phyloP scores from a whole-genome alignment of 2,888 invertebrate species.

The Apotomis capreana region DNA sequence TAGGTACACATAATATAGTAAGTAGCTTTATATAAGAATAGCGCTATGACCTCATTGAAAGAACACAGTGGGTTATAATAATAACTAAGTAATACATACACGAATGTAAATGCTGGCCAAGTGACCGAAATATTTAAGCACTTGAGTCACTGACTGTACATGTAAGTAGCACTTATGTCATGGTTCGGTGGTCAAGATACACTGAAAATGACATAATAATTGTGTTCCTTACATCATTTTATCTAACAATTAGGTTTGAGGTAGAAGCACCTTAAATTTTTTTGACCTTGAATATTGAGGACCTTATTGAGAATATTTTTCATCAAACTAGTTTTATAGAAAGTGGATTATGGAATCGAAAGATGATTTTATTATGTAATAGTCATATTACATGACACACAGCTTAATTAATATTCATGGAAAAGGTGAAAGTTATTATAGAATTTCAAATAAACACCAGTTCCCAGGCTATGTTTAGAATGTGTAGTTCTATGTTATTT shows the following conservation, averaged over 20 bases:
- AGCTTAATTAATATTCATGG: slow-evolving; percentile 38
- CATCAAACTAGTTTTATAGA: slow-evolving; percentile 20
- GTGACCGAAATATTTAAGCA: slow-evolving; percentile 30
- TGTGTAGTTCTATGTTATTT: slow-evolving; percentile 13
- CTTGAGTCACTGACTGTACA: slow-evolving; percentile 25
- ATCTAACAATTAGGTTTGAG: slow-evolving; percentile 19
- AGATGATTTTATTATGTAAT: slow-evolving; percentile 23
- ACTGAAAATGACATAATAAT: slow-evolving; percentile 54
- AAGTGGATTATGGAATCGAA: slow-evolving; percentile 26
- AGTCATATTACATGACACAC: slow-evolving; percentile 27
- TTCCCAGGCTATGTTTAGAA: slow-evolving; percentile 24
- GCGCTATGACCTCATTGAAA: slow-evolving; percentile 19
- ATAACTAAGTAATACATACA: neutral
- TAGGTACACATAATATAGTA: slow-evolving; percentile 4
- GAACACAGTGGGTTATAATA: neutral
- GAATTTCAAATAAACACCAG: slow-evolving; percentile 33
- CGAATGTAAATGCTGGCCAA: slow-evolving; percentile 20
- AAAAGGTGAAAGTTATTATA: slow-evolving; percentile 48
- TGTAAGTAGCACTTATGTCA: slow-evolving; percentile 61
- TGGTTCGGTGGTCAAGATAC: slow-evolving; percentile 55
- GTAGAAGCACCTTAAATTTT: neutral
- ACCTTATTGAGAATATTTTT: slow-evolving; percentile 4
- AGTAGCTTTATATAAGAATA: slow-evolving; percentile 11
- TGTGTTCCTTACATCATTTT: slow-evolving; percentile 48
- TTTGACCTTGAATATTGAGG: slow-evolving; percentile 19